phyloP scores from a whole-genome alignment of 2,797 vertebrate genomes.

The Denticeps clupeoides region DNA sequence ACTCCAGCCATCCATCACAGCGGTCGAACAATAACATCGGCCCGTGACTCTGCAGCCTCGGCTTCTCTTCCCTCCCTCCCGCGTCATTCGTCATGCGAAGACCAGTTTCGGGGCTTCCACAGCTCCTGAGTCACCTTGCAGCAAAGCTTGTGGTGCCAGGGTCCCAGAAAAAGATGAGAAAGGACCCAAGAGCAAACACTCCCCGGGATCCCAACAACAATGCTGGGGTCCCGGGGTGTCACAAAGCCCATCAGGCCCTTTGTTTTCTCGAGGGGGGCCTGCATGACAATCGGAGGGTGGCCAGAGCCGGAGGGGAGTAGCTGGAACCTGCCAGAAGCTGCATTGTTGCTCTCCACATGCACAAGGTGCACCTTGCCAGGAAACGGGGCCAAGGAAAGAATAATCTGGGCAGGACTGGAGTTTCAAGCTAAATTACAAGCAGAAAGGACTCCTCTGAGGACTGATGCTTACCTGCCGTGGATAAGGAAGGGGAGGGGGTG shows the following conservation, averaged over 20 bases:
- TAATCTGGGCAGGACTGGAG: conserved; percentile 38
- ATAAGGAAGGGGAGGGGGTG: conserved; percentile 27
- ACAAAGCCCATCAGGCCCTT: conserved; percentile 52
- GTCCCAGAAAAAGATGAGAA: conserved; percentile 22
- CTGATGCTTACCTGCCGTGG: conserved; percentile 61
- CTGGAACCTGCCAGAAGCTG: conserved; percentile 39
- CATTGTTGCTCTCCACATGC: conserved; percentile 54
- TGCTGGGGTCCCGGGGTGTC: conserved; percentile 50
- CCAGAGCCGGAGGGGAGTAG: conserved; percentile 44
- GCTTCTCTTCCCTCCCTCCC: no score
- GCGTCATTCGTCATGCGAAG: no score
- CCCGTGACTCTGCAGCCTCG: conserved; percentile 25
- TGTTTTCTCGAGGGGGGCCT: conserved; percentile 56
- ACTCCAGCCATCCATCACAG: conserved; percentile 46
- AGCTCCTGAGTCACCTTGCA: no score
- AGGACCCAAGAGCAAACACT: conserved; percentile 50
- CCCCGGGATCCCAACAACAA: conserved; percentile 57
- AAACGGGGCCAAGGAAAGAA: conserved; percentile 30
- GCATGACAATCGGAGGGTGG: conserved; percentile 63
- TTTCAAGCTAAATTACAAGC: conserved; percentile 41
- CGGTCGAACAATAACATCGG: conserved; percentile 22
- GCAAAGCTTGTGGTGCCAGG: no score
- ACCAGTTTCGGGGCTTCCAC: no score
- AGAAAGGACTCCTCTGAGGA: conserved; percentile 34
- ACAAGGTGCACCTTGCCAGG: conserved; percentile 44